These are phyloP conservation scores for Pipistrellus kuhlii DNA, from an alignment of 2,797 vertebrate species.

Conservation along the genomic window DNA sequence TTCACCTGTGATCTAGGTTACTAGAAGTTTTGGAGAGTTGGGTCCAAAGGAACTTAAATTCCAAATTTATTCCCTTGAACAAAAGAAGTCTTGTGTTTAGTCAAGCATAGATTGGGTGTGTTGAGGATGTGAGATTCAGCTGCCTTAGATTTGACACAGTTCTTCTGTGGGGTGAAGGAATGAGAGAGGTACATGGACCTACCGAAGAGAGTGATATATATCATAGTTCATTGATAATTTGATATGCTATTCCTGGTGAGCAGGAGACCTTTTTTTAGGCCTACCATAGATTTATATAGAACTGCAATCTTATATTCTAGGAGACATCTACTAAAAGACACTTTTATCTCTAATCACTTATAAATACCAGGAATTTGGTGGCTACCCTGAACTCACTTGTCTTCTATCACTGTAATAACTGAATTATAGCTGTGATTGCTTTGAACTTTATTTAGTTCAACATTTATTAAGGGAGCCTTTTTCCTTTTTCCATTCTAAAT, in stretches of 20 bases:
- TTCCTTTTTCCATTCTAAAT: background rate
- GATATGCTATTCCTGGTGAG: background rate
- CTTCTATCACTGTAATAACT: constrained; percentile 23
- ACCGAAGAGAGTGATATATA: background rate
- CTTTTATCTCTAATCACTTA: constrained; percentile 1
- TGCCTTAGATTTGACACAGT: background rate
- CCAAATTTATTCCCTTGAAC: background rate
- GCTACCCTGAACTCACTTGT: background rate
- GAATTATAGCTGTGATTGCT: background rate
- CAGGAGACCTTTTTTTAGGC: background rate
- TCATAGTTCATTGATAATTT: background rate
- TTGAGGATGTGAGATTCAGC: background rate
- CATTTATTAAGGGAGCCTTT: constrained; percentile 11
- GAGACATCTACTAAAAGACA: background rate
- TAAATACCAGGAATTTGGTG: background rate
- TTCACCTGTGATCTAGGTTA: constrained; percentile 35
- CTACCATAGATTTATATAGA: constrained; percentile 18
- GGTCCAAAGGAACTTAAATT: background rate
- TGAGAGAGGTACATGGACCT: background rate
- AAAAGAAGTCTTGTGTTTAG: constrained; percentile 11
- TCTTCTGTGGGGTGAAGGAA: background rate
- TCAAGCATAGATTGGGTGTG: background rate
- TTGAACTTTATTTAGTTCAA: constrained; percentile 45
- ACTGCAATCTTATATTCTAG: background rate
- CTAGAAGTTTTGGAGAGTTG: background rate